phyloP scores from a whole-genome alignment of 2,797 vertebrate genomes.

The Carapus acus region DNA sequence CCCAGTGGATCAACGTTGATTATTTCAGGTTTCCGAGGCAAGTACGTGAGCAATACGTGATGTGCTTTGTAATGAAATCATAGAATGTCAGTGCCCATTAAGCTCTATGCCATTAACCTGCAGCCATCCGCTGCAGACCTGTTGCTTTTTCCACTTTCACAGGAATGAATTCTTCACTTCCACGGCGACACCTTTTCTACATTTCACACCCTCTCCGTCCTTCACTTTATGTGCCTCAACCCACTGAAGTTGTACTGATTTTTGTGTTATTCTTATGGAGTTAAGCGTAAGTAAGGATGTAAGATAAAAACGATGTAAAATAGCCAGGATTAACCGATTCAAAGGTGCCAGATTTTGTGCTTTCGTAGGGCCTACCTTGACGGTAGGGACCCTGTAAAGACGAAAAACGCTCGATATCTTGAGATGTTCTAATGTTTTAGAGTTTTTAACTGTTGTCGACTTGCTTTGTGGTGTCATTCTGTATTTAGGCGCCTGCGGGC shows the following conservation, averaged over 20 bases:
- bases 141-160: conserved; percentile 52
- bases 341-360: conserved; percentile 77
- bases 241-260: conserved; percentile 66
- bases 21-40: too few relatives aligned
- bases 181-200: conserved; percentile 56
- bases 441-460: conserved; percentile 67
- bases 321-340: conserved; percentile 76
- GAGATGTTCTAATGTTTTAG: conserved; percentile 63
- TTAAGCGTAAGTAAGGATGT: conserved; percentile 65
- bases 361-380: conserved; percentile 51
- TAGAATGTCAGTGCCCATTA: not conserved
- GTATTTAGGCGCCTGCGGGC: conserved; percentile 63
- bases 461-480: conserved; percentile 67
- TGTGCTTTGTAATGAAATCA: conserved; percentile 1
- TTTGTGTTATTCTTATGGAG: conserved; percentile 58
- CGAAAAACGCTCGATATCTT: conserved; percentile 59
- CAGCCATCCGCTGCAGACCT: conserved; percentile 44
- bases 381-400: conserved; percentile 58
- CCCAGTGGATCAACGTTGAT: too few relatives aligned
- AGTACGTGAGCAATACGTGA: too few relatives aligned
- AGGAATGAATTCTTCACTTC: conserved; percentile 44
- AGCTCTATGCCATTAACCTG: conserved; percentile 18
- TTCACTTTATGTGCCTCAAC: conserved; percentile 69
- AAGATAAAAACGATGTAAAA: conserved; percentile 67
- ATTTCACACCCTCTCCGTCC: conserved; percentile 45